Evolutionary conservation across 2,888 invertebrate species (phyloP), one percentile per base, ranked within the genome.

Genomic region (Chaitophorus viminalis): DNA sequence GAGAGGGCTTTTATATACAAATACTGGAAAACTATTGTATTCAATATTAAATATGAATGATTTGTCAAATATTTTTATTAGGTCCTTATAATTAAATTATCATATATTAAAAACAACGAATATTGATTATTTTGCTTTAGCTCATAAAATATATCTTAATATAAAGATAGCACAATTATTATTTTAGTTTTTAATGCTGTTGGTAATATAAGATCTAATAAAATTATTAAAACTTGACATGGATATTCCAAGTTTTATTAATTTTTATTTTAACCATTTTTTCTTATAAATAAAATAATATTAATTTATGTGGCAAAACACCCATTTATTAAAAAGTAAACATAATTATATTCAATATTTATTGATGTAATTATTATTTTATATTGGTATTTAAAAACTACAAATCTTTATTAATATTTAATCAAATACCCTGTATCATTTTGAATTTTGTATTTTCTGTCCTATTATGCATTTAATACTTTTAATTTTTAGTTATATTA

Each of bases 381-480:
- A 17, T 3, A 17, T 70, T 0, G 46, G 17, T 70, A 60, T 60
- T 18, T 18, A 74, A 36, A 74, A 46, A 46, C 46, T 46, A 72
- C 18, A 74, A 74, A 36, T 8, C 4, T 31, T 17, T 36, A 8
- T 33, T 21, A 36, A 74, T 36, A 75, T 39, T 0, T 46, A 75
- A 46, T 39, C 46, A 36, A 65, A 76, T 83, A 39, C 1, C n/a
- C n/a, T 54, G n/a, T 54, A 39, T 81, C 52, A 11, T 39, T 75
- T 83, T 25, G 31, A 70, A 68, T 17, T 52, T 75, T 39, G 17
- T 70, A 85, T 77, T 9, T 68, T 78, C 70, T 18, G 68, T 78
- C 70, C 74, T 85, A 75, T 70, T 78, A 60, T 85, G 85, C 85
- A 85, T 85, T 85, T 85, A 85, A 78, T 78, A 77, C 77, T 70